Percentiles rank a stretch among this genome's conserved stretches.
These are phyloP conservation scores for Cerastis leucographa DNA, from an alignment of 2,888 invertebrate species.

Conservation along the genomic window DNA sequence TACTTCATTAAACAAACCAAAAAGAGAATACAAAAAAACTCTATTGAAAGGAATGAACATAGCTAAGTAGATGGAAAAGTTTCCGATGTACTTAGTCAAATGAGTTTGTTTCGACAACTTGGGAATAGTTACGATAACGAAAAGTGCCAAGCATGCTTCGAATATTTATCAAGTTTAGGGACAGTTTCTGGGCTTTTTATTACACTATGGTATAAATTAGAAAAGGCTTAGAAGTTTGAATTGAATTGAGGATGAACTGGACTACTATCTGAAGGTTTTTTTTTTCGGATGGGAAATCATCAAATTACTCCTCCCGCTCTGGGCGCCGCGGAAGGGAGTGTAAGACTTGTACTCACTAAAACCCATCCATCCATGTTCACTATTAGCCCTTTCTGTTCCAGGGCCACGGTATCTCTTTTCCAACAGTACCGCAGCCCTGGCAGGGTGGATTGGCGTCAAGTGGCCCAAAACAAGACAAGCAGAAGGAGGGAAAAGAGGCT, in stretches of 20 bases:
- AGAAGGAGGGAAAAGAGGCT: too few relatives aligned
- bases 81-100: conserved; percentile 30
- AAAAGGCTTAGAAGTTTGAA: neutral
- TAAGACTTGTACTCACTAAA: too few relatives aligned
- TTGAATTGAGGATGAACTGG: neutral
- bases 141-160: conserved; percentile 18
- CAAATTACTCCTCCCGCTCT: too few relatives aligned
- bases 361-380: too few relatives aligned
- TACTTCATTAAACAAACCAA: neutral
- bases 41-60: conserved; percentile 12
- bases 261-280: too few relatives aligned
- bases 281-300: too few relatives aligned
- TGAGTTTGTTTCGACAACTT: conserved; percentile 21
- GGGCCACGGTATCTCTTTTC: too few relatives aligned
- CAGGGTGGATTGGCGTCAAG: too few relatives aligned
- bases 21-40: neutral
- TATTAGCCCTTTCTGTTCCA: too few relatives aligned
- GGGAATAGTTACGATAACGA: conserved; percentile 26
- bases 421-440: too few relatives aligned
- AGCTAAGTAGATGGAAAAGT: conserved; percentile 15
- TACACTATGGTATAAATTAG: neutral
- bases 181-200: neutral
- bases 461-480: neutral
- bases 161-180: conserved; percentile 28
- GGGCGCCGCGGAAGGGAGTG: too few relatives aligned